Evolutionary conservation across 2,113 vertebrate genomes (phyloP).

Genomic region (Malurus melanocephalus): DNA sequence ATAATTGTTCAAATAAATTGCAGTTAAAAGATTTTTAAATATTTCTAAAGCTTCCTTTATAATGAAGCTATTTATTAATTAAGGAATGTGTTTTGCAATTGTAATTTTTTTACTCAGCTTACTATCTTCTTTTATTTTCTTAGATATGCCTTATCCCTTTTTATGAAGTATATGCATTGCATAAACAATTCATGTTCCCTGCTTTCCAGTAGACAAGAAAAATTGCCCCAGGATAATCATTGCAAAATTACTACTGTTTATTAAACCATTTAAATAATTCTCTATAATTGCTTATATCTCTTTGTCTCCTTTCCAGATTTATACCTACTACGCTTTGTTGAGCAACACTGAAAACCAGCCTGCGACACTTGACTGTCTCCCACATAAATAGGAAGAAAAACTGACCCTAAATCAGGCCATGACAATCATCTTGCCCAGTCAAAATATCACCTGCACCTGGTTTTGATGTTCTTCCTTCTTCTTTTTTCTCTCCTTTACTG

Average conservation of each 20-base stretch:
- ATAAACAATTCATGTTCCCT: not conserved
- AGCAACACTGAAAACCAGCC: not conserved
- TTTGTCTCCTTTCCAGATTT: not conserved
- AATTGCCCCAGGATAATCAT: not conserved
- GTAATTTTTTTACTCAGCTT: not conserved
- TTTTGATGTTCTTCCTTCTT: not conserved
- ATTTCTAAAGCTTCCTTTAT: not conserved
- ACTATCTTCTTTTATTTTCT: not conserved
- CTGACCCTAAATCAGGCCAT: not conserved
- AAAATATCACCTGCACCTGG: not conserved
- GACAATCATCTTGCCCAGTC: accelerated
- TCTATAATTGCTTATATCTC: not conserved
- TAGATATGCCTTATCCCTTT: not conserved
- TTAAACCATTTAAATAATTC: not conserved
- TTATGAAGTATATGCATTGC: not conserved
- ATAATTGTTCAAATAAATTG: not conserved
- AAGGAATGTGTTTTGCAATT: not conserved
- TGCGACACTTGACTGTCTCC: not conserved
- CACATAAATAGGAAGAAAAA: not conserved
- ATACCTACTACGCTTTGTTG: not conserved
- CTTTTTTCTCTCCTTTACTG: not conserved
- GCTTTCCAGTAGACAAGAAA: not conserved
- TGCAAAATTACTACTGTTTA: not conserved
- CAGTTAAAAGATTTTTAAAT: not conserved
- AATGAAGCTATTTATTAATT: not conserved